These are phyloP conservation scores for Pandemis heparana DNA, from an alignment of 2,888 invertebrate species.

Conservation along the genomic window DNA sequence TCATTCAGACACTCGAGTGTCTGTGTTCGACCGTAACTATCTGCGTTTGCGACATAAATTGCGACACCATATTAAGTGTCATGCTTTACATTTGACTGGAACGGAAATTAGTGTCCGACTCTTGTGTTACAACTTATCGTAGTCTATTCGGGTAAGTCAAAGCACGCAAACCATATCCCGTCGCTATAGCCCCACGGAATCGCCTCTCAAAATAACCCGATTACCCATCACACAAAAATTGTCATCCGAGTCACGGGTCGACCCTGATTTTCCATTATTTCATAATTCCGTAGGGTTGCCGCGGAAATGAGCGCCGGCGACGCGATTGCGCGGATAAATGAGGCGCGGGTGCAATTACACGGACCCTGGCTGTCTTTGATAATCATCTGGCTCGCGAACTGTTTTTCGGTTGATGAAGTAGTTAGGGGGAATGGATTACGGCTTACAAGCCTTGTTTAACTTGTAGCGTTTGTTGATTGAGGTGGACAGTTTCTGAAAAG, in stretches of 20 bases:
- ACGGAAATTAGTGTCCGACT: too few species aligned
- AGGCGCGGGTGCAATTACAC: slow-evolving; percentile 18
- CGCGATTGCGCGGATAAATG: slow-evolving; percentile 22
- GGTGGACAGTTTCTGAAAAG: too few species aligned
- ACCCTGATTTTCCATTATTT: slow-evolving; percentile 25
- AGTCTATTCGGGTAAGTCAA: too few species aligned
- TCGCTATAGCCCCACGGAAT: too few species aligned
- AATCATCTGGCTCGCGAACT: slow-evolving; percentile 9
- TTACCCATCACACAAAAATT: background rate
- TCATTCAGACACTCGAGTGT: too few species aligned
- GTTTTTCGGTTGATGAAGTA: slow-evolving; percentile 14
- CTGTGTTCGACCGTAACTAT: too few species aligned
- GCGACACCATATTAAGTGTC: too few species aligned
- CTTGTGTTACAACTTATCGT: too few species aligned
- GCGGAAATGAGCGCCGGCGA: slow-evolving; percentile 23
- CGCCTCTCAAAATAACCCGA: background rate
- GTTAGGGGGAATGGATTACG: background rate
- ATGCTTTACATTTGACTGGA: too few species aligned
- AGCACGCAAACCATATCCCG: too few species aligned
- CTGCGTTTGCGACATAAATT: too few species aligned
- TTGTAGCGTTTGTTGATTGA: too few species aligned
- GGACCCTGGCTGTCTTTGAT: slow-evolving; percentile 18
- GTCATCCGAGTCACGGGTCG: background rate
- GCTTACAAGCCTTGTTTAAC: background rate
- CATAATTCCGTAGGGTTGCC: slow-evolving; percentile 28